A percentile compares a stretch with the other conserved stretches of the same genome.
Evolutionary conservation across 92 coral and sea anemone species (phyloP).

Genomic region (Palythoa grandiflora): DNA sequence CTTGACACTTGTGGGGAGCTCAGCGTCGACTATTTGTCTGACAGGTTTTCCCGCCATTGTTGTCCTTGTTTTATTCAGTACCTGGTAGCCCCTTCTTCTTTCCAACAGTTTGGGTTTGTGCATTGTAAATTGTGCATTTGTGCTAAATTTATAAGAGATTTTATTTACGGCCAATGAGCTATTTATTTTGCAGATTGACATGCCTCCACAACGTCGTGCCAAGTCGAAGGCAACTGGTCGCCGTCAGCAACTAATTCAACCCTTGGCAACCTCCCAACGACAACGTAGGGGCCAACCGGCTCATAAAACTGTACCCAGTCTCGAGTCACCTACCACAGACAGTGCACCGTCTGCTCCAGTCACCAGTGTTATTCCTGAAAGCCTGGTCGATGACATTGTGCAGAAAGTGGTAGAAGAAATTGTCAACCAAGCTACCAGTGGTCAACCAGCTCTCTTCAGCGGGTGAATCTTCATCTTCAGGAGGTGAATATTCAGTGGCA

Average conservation of each 20-base stretch:
- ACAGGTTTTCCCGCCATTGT: constrained; percentile 50
- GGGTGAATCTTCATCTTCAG: not conserved
- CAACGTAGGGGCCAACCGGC: not conserved
- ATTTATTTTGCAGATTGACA: not conserved
- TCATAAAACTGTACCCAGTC: not conserved
- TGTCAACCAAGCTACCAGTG: not conserved
- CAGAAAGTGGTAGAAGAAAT: not conserved
- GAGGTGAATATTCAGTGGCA: no score
- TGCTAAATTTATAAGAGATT: not conserved
- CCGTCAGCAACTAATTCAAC: not conserved
- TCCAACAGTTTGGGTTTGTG: not conserved
- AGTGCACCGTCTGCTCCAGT: not conserved
- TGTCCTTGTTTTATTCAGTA: not conserved
- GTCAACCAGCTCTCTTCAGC: not conserved
- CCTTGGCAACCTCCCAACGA: not conserved
- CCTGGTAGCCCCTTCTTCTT: not conserved
- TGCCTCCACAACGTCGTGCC: not conserved
- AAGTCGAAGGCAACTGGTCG: not conserved
- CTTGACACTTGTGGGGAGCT: no score
- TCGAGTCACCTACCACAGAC: not conserved
- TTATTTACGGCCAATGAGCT: not conserved
- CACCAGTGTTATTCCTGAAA: not conserved
- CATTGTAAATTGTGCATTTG: not conserved
- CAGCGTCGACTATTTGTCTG: not conserved
- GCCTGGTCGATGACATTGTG: not conserved